Conservation (phyloP, 2,797 vertebrate genomes). For the Melopsittacus undulatus region DNA sequence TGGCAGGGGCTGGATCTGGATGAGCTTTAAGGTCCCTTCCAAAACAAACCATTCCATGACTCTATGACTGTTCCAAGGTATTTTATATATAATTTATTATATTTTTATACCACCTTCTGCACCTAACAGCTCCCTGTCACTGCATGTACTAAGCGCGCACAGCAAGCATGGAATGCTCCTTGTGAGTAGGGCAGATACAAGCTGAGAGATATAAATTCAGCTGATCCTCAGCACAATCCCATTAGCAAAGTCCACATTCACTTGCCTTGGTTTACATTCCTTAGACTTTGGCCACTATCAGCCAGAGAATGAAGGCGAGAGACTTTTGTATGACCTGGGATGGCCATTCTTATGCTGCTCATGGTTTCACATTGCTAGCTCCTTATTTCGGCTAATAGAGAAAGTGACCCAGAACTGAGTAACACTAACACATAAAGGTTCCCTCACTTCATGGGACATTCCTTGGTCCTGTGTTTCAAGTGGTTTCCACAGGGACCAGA, state of each 20-base stretch:
- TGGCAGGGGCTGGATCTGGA: neutral
- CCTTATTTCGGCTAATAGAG: neutral
- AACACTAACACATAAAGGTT: accelerated
- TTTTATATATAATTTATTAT: neutral
- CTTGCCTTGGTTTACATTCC: neutral
- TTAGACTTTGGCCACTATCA: neutral
- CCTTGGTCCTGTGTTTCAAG: neutral
- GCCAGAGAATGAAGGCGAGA: neutral
- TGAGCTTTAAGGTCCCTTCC: neutral
- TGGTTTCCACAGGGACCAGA: neutral
- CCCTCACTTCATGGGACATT: neutral
- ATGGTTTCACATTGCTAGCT: accelerated
- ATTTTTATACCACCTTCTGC: neutral
- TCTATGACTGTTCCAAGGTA: neutral
- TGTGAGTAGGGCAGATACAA: neutral
- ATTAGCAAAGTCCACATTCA: neutral
- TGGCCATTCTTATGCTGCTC: neutral
- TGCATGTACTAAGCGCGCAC: no score
- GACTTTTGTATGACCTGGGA: neutral
- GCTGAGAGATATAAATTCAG: neutral
- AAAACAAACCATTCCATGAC: neutral
- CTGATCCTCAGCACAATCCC: neutral
- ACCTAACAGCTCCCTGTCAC: no score
- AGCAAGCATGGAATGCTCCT: accelerated
- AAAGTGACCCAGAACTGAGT: neutral